Evolutionary conservation across 2,113 vertebrate genomes (phyloP).

Genomic region (Neotragus pygmaeus): DNA sequence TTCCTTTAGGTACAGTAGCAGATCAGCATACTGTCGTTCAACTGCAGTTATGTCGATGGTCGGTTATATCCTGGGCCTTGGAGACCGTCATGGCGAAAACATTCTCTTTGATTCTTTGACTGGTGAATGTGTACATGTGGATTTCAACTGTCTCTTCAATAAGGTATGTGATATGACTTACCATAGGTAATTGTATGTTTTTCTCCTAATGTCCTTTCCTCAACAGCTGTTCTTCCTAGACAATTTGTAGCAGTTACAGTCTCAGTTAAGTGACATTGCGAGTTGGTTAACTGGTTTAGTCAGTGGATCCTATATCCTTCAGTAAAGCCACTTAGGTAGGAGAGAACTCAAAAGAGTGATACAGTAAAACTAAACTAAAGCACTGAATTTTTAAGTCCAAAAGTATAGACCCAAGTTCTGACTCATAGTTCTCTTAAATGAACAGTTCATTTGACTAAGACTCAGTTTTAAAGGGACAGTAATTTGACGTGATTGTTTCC

Average conservation of each 20-base stretch:
- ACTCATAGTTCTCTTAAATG: background rate
- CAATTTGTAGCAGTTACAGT: background rate
- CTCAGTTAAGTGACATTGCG: background rate
- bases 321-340: background rate
- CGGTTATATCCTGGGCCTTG: conserved; percentile 96
- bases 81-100: conserved; percentile 97
- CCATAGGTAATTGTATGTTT: conserved; percentile 4
- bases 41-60: conserved; percentile 99
- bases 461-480: conserved; percentile 4
- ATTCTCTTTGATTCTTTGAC: conserved; percentile 97
- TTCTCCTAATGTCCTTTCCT: background rate
- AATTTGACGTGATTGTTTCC: background rate
- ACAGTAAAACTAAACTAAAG: conserved; percentile 4
- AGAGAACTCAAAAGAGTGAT: background rate
- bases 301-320: background rate
- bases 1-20: conserved; percentile 92
- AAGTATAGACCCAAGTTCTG: background rate
- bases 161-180: conserved; percentile 83
- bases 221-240: background rate
- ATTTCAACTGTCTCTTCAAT: conserved; percentile 99
- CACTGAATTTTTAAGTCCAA: background rate
- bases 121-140: conserved; percentile 96
- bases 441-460: conserved; percentile 12
- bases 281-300: background rate
- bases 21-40: conserved; percentile 96